Evolutionary conservation across 2,797 vertebrate genomes (phyloP).

Genomic region (Acanthopagrus latus): DNA sequence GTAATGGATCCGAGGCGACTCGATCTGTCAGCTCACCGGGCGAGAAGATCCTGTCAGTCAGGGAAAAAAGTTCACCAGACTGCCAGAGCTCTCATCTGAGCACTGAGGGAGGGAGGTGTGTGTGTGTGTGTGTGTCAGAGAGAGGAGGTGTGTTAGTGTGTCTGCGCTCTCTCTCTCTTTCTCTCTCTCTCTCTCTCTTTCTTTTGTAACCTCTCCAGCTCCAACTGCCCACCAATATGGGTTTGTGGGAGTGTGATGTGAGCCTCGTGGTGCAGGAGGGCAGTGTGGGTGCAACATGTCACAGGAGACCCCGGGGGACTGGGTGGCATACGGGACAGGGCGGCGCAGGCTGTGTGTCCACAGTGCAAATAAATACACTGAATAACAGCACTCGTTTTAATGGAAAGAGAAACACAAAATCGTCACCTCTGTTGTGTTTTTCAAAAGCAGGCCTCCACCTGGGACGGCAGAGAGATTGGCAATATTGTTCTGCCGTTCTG

Average conservation of each 20-base stretch:
- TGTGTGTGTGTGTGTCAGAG: slow-evolving; percentile 32
- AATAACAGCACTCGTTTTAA: slow-evolving; percentile 66
- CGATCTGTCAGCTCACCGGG: slow-evolving; percentile 22
- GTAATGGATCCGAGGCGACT: slow-evolving; percentile 8
- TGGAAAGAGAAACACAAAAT: slow-evolving; percentile 82
- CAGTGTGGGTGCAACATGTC: slow-evolving; percentile 41
- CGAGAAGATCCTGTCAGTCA: slow-evolving; percentile 61
- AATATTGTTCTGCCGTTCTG: neutral
- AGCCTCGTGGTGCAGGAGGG: slow-evolving; percentile 22
- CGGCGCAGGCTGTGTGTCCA: slow-evolving; percentile 41
- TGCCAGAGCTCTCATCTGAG: slow-evolving; percentile 54
- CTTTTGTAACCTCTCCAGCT: slow-evolving; percentile 14
- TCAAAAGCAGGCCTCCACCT: neutral
- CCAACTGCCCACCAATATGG: slow-evolving; percentile 16
- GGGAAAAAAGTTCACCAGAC: slow-evolving; percentile 40
- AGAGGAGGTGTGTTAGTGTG: slow-evolving; percentile 36
- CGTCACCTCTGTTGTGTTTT: slow-evolving; percentile 26
- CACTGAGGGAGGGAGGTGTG: slow-evolving; percentile 47
- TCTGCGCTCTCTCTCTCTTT: neutral
- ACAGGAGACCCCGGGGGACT: slow-evolving; percentile 49
- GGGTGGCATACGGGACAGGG: slow-evolving; percentile 74
- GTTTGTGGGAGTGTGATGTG: slow-evolving; percentile 42
- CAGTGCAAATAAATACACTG: slow-evolving; percentile 72
- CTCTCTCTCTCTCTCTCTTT: neutral
- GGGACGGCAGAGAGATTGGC: neutral